Base-by-base conservation (phyloP, 2,888 invertebrate genomes). In the Andrena minutula region DNA sequence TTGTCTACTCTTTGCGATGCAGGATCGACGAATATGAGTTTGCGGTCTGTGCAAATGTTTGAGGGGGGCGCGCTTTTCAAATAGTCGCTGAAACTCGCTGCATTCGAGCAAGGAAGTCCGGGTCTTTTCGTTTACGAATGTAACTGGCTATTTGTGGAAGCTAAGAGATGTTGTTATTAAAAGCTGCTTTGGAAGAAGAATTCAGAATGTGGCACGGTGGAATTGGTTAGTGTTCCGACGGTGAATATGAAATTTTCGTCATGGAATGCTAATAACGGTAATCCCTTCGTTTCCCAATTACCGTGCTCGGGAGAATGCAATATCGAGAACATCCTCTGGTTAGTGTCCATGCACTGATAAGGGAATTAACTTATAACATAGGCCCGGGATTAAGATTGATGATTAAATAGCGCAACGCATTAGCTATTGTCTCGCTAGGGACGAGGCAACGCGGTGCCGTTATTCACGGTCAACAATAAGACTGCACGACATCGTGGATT, bases 301-400 rank as follows among this genome's bases (percentile, higher is more conserved):
- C 10, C 12, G 5, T 12, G 28, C 20, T 16, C 30, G 26, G 51
- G 53, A 63, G 41, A 61, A 26, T 32, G 28, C 65, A 12, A 26
- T 16, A 26, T 49, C 12, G 35, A 41, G 32, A 47, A 51, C 56
- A 56, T 70, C 64, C 70, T 63, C 23, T 47, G 58, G 49, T 51
- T 49, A 23, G 61, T 79, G 79, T 77, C 58, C 78, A 65, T 41
- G 23, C 28, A 60, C 79, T 51, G 78, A 79, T 79, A 79, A 23
- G 53, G 78, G 78, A 61, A 78, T 79, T 78, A 79, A 79, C 65
- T 65, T 78, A 60, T 78, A 74, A 74, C 41, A 47, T 60, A 64
- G 58, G 20, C 23, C 47, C 8, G 30, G 30, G 60, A 66, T 78
- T 71, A 79, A 78, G 79, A 79, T 79, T 77, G 70, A 79, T 66